Evolutionary conservation across 2,113 vertebrate species (phyloP), one percentile per base, ranked within the genome.

Genomic region (Myotis yumanensis): DNA sequence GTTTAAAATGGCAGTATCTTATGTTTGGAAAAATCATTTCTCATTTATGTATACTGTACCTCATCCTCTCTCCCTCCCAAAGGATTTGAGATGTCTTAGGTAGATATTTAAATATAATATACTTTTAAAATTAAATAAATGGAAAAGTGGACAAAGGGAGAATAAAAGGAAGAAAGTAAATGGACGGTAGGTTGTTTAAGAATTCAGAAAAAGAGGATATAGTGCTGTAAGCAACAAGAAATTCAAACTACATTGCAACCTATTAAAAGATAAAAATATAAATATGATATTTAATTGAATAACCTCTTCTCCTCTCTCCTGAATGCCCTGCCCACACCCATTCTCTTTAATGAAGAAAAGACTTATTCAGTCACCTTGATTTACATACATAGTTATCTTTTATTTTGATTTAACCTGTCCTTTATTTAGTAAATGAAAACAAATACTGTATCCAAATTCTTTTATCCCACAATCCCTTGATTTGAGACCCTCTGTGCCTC

Each of bases 391-490:
- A 46, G 11, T 20, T 32, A 37, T n/a, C 35, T 66, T 88, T 76
- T 43, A 32, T 85, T 84, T 85, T 84, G 35, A 32, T 43, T n/a
- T 11, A 64, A 20, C 18, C 46, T 87, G 1, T 54, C 54, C 79
- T 87, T 79, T 85, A 35, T 75, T 68, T 57, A 46, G 40, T 86
- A 62, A 62, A 57, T 64, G 62, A 89, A 90, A 94, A 51, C n/a
- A 76, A 82, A 79, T 79, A 7, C 37, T 18, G 8, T 30, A 28
- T 23, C 11, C 35, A 14, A 0, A 83, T 48, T 86, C 35, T 95
- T 86, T 69, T 15, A 69, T 72, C 92, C 43, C 66, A 3, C 10
- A 59, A 2, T 73, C 84, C 32, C 22, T 75, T 86, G 43, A 43
- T 79, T 66, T 43, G 40, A 43, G 40, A 11, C 18, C 48, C 28